These are phyloP conservation scores for Agrochola lota DNA, from an alignment of 2,888 invertebrate species.

Conservation along the genomic window DNA sequence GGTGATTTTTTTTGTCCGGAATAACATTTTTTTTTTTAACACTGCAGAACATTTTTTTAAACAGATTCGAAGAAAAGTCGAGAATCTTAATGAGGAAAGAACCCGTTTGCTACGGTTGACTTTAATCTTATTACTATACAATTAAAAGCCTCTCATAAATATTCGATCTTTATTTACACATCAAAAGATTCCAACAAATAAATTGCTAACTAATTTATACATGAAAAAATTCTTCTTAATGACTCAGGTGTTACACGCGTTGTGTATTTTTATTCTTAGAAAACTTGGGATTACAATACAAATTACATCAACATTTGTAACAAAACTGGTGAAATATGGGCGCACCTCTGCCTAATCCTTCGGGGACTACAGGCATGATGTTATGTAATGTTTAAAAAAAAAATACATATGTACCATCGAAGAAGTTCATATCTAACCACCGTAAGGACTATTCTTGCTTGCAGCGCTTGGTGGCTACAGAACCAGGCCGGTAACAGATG, in stretches of 20 bases:
- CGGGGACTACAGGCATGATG: not conserved
- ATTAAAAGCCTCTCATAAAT: slow-evolving; percentile 48
- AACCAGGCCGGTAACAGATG: too few relatives aligned
- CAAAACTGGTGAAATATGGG: not conserved
- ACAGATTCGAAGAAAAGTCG: not conserved
- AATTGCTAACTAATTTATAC: not conserved
- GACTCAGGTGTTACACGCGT: not conserved
- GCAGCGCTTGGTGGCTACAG: too few relatives aligned
- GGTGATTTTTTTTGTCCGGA: too few relatives aligned
- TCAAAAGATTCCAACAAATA: slow-evolving; percentile 24
- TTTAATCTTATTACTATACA: slow-evolving; percentile 44
- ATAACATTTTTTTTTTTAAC: too few relatives aligned
- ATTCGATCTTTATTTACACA: slow-evolving; percentile 41
- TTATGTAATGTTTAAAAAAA: too few relatives aligned
- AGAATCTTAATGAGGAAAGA: slow-evolving; percentile 38
- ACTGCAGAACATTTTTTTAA: too few relatives aligned
- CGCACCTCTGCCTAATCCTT: not conserved
- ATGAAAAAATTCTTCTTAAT: not conserved
- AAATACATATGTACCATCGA: not conserved
- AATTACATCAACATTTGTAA: not conserved
- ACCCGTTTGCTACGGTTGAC: slow-evolving; percentile 32
- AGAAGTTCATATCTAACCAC: too few relatives aligned
- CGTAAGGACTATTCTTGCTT: too few relatives aligned
- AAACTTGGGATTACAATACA: not conserved
- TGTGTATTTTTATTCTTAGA: not conserved